Evolutionary conservation across 2,888 invertebrate genomes (phyloP).

Genomic region (Ichneumon xanthorius): DNA sequence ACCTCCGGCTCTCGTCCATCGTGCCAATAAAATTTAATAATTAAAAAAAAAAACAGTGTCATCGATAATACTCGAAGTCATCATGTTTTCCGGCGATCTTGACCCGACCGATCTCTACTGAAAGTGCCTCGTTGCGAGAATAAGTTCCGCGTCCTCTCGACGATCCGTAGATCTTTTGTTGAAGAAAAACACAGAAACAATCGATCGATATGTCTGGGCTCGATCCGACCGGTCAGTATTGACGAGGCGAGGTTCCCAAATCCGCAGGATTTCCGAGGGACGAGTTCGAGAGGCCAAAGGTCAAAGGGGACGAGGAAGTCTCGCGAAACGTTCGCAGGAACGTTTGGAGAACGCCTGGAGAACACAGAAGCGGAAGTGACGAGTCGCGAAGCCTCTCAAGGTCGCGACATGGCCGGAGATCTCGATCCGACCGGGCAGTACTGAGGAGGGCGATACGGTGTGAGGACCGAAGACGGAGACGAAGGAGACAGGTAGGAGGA

Average conservation of each 20-base stretch:
- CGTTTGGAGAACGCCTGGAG: slow-evolving; percentile 20
- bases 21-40: not conserved
- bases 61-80: slow-evolving; percentile 47
- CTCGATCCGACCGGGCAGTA: slow-evolving; percentile 82
- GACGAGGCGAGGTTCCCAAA: slow-evolving; percentile 70
- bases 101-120: slow-evolving; percentile 83
- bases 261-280: slow-evolving; percentile 20
- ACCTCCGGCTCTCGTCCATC: not conserved
- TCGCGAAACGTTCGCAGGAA: not conserved
- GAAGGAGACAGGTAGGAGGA: slow-evolving; percentile 41
- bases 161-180: not conserved
- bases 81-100: slow-evolving; percentile 78
- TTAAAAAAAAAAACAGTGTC: slow-evolving; percentile 30
- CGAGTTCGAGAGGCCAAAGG: slow-evolving; percentile 64
- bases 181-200: not conserved
- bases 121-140: slow-evolving; percentile 57
- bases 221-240: slow-evolving; percentile 82
- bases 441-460: slow-evolving; percentile 68
- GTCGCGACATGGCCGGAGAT: slow-evolving; percentile 79
- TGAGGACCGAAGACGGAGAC: slow-evolving; percentile 44
- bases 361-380: slow-evolving; percentile 53
- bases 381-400: slow-evolving; percentile 70
- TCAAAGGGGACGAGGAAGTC: slow-evolving; percentile 53
- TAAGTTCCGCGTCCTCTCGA: not conserved
- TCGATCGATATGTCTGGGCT: slow-evolving; percentile 75